These are phyloP conservation scores for Aporophyla lueneburgensis DNA, from an alignment of 2,888 invertebrate species.

Conservation along the genomic window DNA sequence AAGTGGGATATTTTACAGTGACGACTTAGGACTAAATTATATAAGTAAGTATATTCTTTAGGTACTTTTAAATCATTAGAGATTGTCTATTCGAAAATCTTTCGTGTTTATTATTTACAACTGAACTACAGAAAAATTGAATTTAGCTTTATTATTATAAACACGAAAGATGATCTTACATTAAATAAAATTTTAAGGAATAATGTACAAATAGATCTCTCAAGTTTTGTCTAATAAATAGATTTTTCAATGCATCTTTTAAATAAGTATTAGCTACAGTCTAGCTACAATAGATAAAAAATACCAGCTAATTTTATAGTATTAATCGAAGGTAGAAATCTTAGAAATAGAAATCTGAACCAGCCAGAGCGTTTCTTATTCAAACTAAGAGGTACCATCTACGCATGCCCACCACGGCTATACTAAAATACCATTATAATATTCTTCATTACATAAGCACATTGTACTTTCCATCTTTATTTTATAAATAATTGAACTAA, in stretches of 20 bases:
- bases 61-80: slow-evolving; percentile 31
- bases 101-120: slow-evolving; percentile 33
- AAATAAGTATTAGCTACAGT: slow-evolving; percentile 59
- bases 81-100: slow-evolving; percentile 21
- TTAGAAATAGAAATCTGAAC: slow-evolving; percentile 73
- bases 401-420: slow-evolving; percentile 54
- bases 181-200: slow-evolving; percentile 14
- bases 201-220: slow-evolving; percentile 47
- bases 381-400: slow-evolving; percentile 47
- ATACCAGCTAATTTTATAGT: slow-evolving; percentile 55
- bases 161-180: slow-evolving; percentile 14
- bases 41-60: slow-evolving; percentile 25
- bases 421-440: slow-evolving; percentile 48
- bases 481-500: slow-evolving; percentile 66
- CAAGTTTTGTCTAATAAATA: slow-evolving; percentile 52
- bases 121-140: slow-evolving; percentile 37
- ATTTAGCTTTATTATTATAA: slow-evolving; percentile 14
- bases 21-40: slow-evolving; percentile 56
- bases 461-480: slow-evolving; percentile 52
- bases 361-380: slow-evolving; percentile 74
- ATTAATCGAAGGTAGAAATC: slow-evolving; percentile 62
- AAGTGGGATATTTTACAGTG: slow-evolving; percentile 55
- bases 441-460: slow-evolving; percentile 48
- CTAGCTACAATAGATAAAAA: slow-evolving; percentile 55
- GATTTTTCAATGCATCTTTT: slow-evolving; percentile 51